Percentiles rank a stretch among this genome's conserved stretches.
Evolutionary conservation across 2,888 invertebrate genomes (phyloP).

Genomic region (Athalia circularis): DNA sequence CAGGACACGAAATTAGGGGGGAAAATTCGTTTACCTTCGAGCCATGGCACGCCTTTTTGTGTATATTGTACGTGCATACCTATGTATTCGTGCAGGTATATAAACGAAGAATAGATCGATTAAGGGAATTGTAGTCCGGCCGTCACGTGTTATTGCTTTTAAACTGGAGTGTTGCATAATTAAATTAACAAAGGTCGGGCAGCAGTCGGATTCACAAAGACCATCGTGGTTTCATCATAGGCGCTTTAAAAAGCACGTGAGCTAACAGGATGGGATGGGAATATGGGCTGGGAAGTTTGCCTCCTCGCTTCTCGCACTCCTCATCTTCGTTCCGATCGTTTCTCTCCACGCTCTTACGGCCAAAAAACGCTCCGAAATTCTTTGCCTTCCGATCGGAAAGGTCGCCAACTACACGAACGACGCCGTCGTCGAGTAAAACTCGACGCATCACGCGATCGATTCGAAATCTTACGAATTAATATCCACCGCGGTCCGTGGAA

Average conservation of each 20-base stretch:
- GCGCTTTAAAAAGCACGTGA: slow-evolving; percentile 41
- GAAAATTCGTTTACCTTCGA: no score
- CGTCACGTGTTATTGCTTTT: slow-evolving; percentile 43
- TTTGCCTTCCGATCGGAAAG: no score
- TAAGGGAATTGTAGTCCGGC: slow-evolving; percentile 24
- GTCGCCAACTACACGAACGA: no score
- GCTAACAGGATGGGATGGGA: slow-evolving; percentile 45
- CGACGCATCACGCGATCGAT: no score
- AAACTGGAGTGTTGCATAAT: slow-evolving; percentile 58
- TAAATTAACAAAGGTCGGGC: slow-evolving; percentile 40
- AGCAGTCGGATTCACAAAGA: slow-evolving; percentile 31
- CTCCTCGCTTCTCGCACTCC: no score
- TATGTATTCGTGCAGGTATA: neutral
- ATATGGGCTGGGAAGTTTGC: slow-evolving; percentile 4
- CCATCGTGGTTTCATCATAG: slow-evolving; percentile 31
- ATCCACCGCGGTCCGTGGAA: no score
- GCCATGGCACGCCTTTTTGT: neutral
- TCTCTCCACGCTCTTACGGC: no score
- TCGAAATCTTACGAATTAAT: no score
- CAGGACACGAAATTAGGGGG: no score
- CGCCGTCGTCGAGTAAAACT: no score
- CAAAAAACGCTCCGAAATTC: no score
- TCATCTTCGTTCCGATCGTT: no score
- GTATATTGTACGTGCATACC: neutral
- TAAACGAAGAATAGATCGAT: slow-evolving; percentile 20